phyloP scores from a whole-genome alignment of 2,797 vertebrate genomes.

The Steatocranus sp. region DNA sequence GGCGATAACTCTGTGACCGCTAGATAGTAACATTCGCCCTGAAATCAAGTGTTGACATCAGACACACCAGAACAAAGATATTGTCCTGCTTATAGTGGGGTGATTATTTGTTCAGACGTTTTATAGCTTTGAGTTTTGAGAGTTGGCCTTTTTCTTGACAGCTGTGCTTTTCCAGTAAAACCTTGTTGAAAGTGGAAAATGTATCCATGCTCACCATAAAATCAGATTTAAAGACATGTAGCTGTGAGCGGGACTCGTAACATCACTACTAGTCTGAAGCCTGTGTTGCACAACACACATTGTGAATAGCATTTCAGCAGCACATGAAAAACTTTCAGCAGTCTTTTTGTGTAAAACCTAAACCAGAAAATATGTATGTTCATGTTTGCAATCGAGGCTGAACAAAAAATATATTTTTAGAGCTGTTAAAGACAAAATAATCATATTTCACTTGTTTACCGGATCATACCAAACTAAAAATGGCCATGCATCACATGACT shows the following conservation, averaged over 20 bases:
- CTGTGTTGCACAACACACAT: not conserved
- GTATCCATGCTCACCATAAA: not conserved
- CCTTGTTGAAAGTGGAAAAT: not conserved
- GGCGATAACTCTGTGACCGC: conserved; percentile 11
- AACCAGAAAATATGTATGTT: not conserved
- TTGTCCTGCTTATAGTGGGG: not conserved
- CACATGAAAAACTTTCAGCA: not conserved
- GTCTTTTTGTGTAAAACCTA: not conserved
- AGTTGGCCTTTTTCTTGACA: not conserved
- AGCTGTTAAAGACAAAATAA: not conserved
- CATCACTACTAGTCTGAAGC: not conserved
- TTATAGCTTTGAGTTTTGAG: not conserved
- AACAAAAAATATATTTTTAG: not conserved
- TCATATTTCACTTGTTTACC: not conserved
- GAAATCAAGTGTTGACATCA: not conserved
- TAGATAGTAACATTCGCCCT: not conserved
- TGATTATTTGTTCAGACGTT: not conserved
- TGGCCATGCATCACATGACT: not conserved
- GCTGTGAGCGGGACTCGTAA: not conserved
- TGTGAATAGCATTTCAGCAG: not conserved
- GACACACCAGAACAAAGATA: not conserved
- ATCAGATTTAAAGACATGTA: not conserved
- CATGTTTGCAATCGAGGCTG: not conserved
- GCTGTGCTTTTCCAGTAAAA: not conserved
- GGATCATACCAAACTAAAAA: not conserved